A percentile compares a stretch with the other conserved stretches of the same genome.
These are phyloP conservation scores for Drosophila pachea DNA, from an alignment of 1,140 invertebrate species.

Conservation along the genomic window DNA sequence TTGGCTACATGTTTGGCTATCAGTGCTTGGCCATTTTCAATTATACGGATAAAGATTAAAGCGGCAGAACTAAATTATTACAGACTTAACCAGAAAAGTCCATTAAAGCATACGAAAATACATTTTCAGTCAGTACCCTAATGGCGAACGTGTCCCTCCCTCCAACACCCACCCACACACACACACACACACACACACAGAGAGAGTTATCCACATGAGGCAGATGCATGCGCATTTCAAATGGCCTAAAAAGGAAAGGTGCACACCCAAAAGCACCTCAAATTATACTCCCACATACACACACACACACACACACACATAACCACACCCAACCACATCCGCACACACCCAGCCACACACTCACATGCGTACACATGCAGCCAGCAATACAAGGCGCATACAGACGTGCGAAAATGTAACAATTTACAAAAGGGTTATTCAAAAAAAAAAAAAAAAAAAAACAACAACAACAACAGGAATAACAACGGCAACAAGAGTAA, in stretches of 20 bases:
- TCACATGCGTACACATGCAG: conserved; percentile 23
- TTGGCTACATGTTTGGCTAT: not conserved
- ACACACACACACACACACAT: conserved; percentile 25
- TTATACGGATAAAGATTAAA: conserved; percentile 18
- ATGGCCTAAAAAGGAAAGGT: conserved; percentile 50
- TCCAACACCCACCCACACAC: not conserved
- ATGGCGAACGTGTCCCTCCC: conserved; percentile 48
- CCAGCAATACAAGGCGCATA: conserved; percentile 30
- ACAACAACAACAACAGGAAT: conserved; percentile 10
- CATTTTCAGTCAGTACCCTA: conserved; percentile 56
- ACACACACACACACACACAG: conserved; percentile 12
- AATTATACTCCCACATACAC: conserved; percentile 50
- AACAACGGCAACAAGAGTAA: conserved; percentile 23
- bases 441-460: conserved; percentile 35
- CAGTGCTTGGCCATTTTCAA: conserved; percentile 25
- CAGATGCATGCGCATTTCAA: conserved; percentile 37
- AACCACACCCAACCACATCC: too few relatives aligned
- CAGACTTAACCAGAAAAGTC: conserved; percentile 64
- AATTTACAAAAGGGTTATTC: conserved; percentile 70
- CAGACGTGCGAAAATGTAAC: conserved; percentile 69
- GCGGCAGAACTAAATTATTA: conserved; percentile 31
- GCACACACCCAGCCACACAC: too few relatives aligned
- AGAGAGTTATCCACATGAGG: conserved; percentile 18
- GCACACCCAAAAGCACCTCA: conserved; percentile 54
- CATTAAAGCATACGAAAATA: conserved; percentile 71